Evolutionary conservation across 2,797 vertebrate species (phyloP).

Genomic region (Microctenopoma lineatum): DNA sequence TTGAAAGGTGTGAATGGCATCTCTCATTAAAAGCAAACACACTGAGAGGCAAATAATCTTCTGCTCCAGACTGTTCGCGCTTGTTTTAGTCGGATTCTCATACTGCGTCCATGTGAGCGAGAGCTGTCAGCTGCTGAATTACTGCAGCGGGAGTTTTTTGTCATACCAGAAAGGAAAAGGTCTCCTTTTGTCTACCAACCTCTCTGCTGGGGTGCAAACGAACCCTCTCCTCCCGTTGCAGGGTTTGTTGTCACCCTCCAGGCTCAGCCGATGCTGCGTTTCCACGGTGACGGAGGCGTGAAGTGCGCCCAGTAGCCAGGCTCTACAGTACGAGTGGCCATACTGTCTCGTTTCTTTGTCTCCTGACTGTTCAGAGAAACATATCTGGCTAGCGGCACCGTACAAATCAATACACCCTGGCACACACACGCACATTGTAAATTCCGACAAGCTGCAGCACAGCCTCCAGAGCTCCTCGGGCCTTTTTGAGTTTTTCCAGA

Average conservation of each 20-base stretch:
- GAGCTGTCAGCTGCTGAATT: slow-evolving; percentile 53
- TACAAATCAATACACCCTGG: slow-evolving; percentile 63
- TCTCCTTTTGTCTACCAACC: slow-evolving; percentile 57
- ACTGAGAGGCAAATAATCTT: slow-evolving; percentile 65
- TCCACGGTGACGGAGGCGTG: slow-evolving; percentile 70
- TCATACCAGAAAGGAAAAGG: slow-evolving; percentile 40
- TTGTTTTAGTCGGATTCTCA: slow-evolving; percentile 61
- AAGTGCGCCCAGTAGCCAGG: slow-evolving; percentile 52
- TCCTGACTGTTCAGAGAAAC: slow-evolving; percentile 46
- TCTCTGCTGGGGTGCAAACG: slow-evolving; percentile 52
- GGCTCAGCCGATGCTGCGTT: slow-evolving; percentile 70
- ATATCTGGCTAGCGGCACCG: slow-evolving; percentile 44
- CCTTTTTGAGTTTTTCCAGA: slow-evolving; percentile 35
- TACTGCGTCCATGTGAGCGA: slow-evolving; percentile 38
- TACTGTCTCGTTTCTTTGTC: slow-evolving; percentile 66
- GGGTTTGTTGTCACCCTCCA: slow-evolving; percentile 57
- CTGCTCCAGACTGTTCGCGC: slow-evolving; percentile 54
- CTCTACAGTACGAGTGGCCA: slow-evolving; percentile 52
- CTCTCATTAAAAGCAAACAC: slow-evolving; percentile 67
- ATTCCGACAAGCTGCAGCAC: slow-evolving; percentile 41
- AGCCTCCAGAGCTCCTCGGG: slow-evolving; percentile 41
- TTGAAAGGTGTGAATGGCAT: slow-evolving; percentile 77
- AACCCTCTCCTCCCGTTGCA: slow-evolving; percentile 43
- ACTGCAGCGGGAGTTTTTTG: slow-evolving; percentile 32
- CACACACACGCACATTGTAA: slow-evolving; percentile 21